These are phyloP conservation scores for Branchellion lobata DNA, from an alignment of 2,888 invertebrate species.

Conservation along the genomic window DNA sequence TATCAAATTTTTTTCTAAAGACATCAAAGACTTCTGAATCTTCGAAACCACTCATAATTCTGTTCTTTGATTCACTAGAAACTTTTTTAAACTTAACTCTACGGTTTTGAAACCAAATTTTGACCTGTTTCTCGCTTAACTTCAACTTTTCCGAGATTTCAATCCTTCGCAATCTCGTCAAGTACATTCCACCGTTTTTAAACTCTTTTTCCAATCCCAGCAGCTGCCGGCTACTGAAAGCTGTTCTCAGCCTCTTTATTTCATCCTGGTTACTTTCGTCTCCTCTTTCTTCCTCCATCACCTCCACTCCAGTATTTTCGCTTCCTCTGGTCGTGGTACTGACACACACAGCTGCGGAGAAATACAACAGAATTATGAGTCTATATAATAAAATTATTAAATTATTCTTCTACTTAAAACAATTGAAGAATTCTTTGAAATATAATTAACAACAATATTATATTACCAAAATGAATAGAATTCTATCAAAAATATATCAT, in stretches of 20 bases:
- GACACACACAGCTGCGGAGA: background rate
- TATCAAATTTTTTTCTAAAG: background rate
- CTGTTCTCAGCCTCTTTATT: conserved; percentile 27
- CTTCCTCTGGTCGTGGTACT: conserved; percentile 31
- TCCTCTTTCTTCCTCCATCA: background rate
- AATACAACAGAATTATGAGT: no score
- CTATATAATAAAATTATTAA: no score
- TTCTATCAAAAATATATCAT: no score
- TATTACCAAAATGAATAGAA: no score
- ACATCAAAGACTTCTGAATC: background rate
- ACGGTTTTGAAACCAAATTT: conserved; percentile 40
- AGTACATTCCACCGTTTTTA: conserved; percentile 34
- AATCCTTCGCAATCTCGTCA: conserved; percentile 40
- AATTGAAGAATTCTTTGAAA: no score
- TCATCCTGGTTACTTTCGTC: conserved; percentile 3
- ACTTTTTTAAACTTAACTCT: conserved; percentile 34
- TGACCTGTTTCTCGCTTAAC: conserved; percentile 35
- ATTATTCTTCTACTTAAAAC: no score
- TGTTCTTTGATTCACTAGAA: background rate
- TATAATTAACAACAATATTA: no score
- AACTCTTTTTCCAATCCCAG: conserved; percentile 35
- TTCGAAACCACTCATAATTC: no score
- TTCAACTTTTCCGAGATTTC: conserved; percentile 35
- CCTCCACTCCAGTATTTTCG: background rate
- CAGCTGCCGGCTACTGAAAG: conserved; percentile 32